A percentile compares a stretch with the other conserved stretches of the same genome.
Evolutionary conservation across 2,113 vertebrate genomes (phyloP).

Genomic region (Larimichthys polyactis): DNA sequence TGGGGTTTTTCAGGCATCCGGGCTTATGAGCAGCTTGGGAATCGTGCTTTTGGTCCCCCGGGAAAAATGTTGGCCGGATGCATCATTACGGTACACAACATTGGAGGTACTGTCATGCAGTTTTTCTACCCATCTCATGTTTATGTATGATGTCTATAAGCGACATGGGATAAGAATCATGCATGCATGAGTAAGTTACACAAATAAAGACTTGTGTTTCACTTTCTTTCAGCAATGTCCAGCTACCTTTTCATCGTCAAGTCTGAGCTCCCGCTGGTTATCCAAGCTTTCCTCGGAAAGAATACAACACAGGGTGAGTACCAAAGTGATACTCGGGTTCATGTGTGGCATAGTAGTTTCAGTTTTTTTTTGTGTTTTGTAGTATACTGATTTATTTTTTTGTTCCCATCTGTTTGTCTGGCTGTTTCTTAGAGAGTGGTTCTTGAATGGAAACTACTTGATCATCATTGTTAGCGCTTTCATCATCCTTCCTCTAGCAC

Average conservation of each 20-base stretch:
- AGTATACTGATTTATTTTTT: constrained; percentile 23
- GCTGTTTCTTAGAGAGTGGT: constrained; percentile 85
- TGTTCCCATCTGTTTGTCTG: constrained; percentile 45
- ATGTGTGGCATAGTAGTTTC: background rate
- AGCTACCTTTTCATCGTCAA: constrained; percentile 94
- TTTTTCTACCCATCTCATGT: background rate
- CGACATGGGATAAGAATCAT: background rate
- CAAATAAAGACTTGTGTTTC: constrained; percentile 35
- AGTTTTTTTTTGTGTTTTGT: background rate
- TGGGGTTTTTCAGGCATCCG: constrained; percentile 82
- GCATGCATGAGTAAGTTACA: background rate
- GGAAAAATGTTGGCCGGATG: constrained; percentile 87
- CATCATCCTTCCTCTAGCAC: constrained; percentile 88
- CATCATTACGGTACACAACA: constrained; percentile 90
- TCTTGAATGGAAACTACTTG: constrained; percentile 87
- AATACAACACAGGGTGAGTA: constrained; percentile 78
- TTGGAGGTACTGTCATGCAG: constrained; percentile 76
- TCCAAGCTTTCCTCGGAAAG: constrained; percentile 85
- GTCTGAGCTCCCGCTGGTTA: constrained; percentile 90
- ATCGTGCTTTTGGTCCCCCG: constrained; percentile 84
- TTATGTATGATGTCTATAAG: background rate
- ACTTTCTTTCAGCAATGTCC: constrained; percentile 86
- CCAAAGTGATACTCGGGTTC: rapidly evolving
- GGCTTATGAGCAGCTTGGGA: constrained; percentile 90
- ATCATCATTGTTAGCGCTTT: constrained; percentile 87